Base-by-base conservation (phyloP, 2,797 vertebrate species). In the Manis javanica region DNA sequence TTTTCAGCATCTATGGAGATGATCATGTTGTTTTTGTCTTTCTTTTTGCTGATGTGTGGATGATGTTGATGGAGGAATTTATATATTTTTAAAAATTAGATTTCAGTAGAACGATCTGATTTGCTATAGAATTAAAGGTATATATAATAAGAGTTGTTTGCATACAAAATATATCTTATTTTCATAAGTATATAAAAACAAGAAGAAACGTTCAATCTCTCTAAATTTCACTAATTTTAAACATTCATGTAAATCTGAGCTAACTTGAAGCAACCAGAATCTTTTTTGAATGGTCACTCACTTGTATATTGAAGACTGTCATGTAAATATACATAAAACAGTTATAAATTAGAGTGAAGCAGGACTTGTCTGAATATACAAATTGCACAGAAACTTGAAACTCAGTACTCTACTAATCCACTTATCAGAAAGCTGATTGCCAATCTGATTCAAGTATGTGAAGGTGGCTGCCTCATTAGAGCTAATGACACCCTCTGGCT, bases 381-480 rank as follows among this genome's bases (percentile, higher is more conserved):
- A 96, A 98, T 91, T 95, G 2, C 69, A 95, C 69, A 94, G 53
- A 74, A 96, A 98, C 82, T 95, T 97, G 72, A 96, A 97, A 87
- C 42, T 66, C 37, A 97, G 29, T 94, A 93, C 83, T 77, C 78
- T 90, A 34, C 84, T 98, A 98, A 98, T 96, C 93, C 95, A 97
- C 93, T 98, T 98, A 97, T 72, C 68, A 97, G 86, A 89, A 97
- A 97, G 71, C 49, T 95, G 97, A 97, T 97, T 98, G 78, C 86
- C 95, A 96, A 0, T 97, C 90, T 34, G 9, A 98, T 37, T 96
- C n/a, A 69, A 96, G 88, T 83, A 91, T 84, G 84, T 95, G 57
- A 97, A 66, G 93, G 96, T 96, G 89, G 94, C 68, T 97, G 90
- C 79, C 97, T 97, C 96, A 97, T 98, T 98, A 98, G 97, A 98